Evolutionary conservation across 2,888 invertebrate genomes (phyloP), one percentile per base, ranked within the genome.

Genomic region (Epinotia ramella): DNA sequence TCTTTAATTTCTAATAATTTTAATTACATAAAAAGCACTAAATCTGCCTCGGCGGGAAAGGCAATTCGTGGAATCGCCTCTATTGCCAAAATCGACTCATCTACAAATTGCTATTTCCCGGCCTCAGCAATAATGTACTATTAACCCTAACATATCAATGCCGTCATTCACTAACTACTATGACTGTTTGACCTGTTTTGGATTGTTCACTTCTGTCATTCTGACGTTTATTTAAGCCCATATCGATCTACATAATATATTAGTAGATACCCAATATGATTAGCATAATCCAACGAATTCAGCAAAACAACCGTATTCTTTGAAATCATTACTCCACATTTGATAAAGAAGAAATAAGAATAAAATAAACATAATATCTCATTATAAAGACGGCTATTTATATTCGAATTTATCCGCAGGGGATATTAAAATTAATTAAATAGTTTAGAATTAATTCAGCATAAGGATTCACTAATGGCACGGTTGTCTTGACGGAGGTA

Each of bases 341-440:
- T 24, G 33, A 44, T 28, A 53, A 40, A 67, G 28, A 66, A 56
- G 44, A 67, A 49, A 72, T 62, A 63, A 56, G 60, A 73, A 60
- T 67, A 75, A 67, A 62, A 68, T 68, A 62, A 56, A 56, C 70
- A 66, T 75, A 63, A 69, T 18, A 53, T 16, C 67, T 16, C 40
- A 76, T 67, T 76, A 66, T 40, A 59, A 65, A 67, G 18, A 56
- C 28, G 62, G 28, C 62, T 76, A 56, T 76, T 66, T 66, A 70
- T 66, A 66, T 76, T 59, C 57, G 64, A 65, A 59, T 65, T 12
- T 53, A 63, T 60, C 62, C 18, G 71, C 62, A 33, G 44, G 40
- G 20, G n/a, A 57, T 67, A 70, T 71, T 56, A 56, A 66, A 67
- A 67, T 67, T 71, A 71, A 76, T 76, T 66, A 76, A 76, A 75